Conservation (phyloP, 2,113 vertebrate species). For the Tragelaphus buxtoni region DNA sequence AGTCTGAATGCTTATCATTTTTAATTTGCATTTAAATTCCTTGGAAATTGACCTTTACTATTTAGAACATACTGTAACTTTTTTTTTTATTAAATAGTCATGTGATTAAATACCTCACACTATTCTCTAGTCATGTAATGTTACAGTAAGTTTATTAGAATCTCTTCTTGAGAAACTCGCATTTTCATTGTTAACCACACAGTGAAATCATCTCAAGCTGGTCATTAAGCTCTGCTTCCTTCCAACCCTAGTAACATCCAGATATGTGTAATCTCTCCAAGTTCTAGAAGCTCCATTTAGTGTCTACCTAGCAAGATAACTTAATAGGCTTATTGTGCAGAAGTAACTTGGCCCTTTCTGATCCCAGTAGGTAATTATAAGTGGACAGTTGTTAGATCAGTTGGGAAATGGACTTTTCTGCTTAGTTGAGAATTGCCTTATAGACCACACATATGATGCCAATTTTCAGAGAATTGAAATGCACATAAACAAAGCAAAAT, state of each 20-base stretch:
- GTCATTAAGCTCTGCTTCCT: slow-evolving; percentile 43
- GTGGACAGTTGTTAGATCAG: background rate
- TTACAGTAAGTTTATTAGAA: slow-evolving; percentile 47
- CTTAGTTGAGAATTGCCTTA: background rate
- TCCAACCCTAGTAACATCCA: slow-evolving; percentile 16
- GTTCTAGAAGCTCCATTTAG: slow-evolving; percentile 49
- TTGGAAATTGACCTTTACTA: slow-evolving; percentile 32
- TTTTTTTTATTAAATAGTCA: slow-evolving; percentile 37
- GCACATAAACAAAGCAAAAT: slow-evolving; percentile 50
- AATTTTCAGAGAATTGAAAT: slow-evolving; percentile 43
- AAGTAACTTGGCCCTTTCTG: slow-evolving; percentile 44
- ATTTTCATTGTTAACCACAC: slow-evolving; percentile 8
- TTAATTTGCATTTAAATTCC: slow-evolving; percentile 26
- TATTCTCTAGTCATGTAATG: background rate
- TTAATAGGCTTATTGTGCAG: slow-evolving; percentile 26
- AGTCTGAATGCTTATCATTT: slow-evolving; percentile 40
- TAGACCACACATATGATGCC: slow-evolving; percentile 18
- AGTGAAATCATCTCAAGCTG: slow-evolving; percentile 44
- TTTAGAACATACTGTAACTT: background rate
- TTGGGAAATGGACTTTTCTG: slow-evolving; percentile 14
- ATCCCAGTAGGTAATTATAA: slow-evolving; percentile 39
- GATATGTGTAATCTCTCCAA: slow-evolving; percentile 29
- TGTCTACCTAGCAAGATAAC: slow-evolving; percentile 23
- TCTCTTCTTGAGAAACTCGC: slow-evolving; percentile 4
- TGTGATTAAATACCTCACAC: background rate